These are phyloP conservation scores for Zophobas morio DNA, from an alignment of 1,140 invertebrate genomes.

Conservation along the genomic window DNA sequence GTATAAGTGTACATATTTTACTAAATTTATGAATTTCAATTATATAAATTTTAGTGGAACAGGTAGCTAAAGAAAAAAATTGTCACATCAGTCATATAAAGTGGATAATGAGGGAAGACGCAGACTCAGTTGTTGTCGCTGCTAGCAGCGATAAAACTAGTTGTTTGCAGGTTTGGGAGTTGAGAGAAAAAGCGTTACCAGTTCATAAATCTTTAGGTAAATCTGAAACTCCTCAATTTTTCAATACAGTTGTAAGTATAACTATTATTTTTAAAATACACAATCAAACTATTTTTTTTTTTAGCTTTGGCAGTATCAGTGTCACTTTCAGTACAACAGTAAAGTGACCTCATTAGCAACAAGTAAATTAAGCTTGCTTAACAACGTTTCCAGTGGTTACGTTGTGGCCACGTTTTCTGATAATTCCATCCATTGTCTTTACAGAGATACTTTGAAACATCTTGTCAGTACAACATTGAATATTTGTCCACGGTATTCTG, in stretches of 20 bases:
- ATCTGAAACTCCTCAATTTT: conserved; percentile 71
- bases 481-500: conserved; percentile 69
- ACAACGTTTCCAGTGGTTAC: conserved; percentile 74
- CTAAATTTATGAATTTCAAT: conserved; percentile 20
- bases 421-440: conserved; percentile 83
- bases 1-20: conserved; percentile 57
- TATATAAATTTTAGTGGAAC: conserved; percentile 39
- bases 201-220: conserved; percentile 81
- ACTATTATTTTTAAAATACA: conserved; percentile 24
- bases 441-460: conserved; percentile 81
- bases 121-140: conserved; percentile 84
- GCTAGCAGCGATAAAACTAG: conserved; percentile 76
- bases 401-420: conserved; percentile 83
- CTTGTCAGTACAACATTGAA: conserved; percentile 72
- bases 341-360: conserved; percentile 72
- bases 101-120: conserved; percentile 86
- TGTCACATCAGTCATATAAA: conserved; percentile 78
- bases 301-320: conserved; percentile 80
- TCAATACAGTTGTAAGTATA: conserved; percentile 80
- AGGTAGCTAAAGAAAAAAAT: conserved; percentile 61
- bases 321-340: conserved; percentile 72
- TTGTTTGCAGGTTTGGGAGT: conserved; percentile 89
- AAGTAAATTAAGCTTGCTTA: conserved; percentile 76
- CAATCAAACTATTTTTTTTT: too few species aligned
- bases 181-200: conserved; percentile 83